Conservation (phyloP, 2,888 invertebrate species). For the Congeria kusceri region DNA sequence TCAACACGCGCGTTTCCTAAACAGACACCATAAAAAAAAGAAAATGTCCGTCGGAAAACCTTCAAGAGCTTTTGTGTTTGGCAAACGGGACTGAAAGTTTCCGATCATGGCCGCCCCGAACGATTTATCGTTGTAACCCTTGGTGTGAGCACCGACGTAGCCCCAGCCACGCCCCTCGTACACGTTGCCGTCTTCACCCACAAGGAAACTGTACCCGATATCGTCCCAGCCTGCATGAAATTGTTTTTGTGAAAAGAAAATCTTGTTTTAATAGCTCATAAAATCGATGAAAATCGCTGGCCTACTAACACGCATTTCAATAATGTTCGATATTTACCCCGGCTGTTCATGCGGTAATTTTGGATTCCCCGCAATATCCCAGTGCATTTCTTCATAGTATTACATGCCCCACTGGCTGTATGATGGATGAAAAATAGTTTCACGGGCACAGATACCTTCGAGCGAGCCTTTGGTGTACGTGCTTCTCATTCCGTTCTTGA, state of each 20-base stretch:
- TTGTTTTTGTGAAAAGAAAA: not conserved
- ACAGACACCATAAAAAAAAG: too few species aligned
- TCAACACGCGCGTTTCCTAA: too few species aligned
- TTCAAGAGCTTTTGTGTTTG: constrained; percentile 63
- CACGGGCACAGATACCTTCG: constrained; percentile 42
- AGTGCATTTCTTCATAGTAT: constrained; percentile 23
- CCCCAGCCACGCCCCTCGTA: constrained; percentile 92
- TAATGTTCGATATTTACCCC: constrained; percentile 21
- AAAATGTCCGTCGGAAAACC: constrained; percentile 17
- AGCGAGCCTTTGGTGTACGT: constrained; percentile 12
- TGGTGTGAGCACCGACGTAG: constrained; percentile 89
- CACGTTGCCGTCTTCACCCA: constrained; percentile 86
- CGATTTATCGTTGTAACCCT: constrained; percentile 87
- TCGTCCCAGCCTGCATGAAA: constrained; percentile 58
- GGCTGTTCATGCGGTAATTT: constrained; percentile 60
- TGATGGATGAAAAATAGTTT: constrained; percentile 72
- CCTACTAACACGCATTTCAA: not conserved
- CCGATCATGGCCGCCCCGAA: constrained; percentile 75
- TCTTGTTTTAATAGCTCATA: not conserved
- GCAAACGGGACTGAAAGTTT: constrained; percentile 63
- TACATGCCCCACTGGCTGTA: constrained; percentile 85
- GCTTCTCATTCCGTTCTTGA: constrained; percentile 39
- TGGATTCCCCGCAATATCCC: constrained; percentile 43
- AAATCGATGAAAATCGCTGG: not conserved
- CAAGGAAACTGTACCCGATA: constrained; percentile 87